A percentile compares a stretch with the other conserved stretches of the same genome.
These are phyloP conservation scores for Xiphias gladius DNA, from an alignment of 2,113 vertebrate species.

Conservation along the genomic window DNA sequence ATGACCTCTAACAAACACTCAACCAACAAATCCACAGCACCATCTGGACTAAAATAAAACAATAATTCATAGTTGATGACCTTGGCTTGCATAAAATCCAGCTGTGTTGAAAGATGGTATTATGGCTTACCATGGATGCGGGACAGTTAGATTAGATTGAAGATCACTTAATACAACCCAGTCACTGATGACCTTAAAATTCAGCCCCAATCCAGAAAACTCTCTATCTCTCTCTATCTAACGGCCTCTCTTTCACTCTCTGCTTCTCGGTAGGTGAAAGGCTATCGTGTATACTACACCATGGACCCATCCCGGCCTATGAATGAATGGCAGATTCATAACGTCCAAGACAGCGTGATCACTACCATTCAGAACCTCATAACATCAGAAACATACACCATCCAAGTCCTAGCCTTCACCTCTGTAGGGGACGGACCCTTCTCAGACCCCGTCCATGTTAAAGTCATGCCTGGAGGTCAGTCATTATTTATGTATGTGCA, in stretches of 20 bases:
- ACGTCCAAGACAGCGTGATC: constrained; percentile 95
- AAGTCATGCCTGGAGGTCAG: constrained; percentile 97
- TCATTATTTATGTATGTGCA: constrained; percentile 18
- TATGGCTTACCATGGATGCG: constrained; percentile 61
- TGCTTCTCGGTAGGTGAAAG: constrained; percentile 86
- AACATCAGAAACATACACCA: constrained; percentile 93
- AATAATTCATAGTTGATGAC: constrained; percentile 43
- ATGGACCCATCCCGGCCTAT: constrained; percentile 94
- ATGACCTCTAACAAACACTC: constrained; percentile 35
- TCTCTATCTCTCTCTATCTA: not conserved
- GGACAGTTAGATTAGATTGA: constrained; percentile 56
- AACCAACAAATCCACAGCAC: constrained; percentile 47
- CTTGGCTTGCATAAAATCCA: constrained; percentile 39
- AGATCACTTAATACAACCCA: constrained; percentile 32
- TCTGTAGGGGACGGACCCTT: constrained; percentile 97
- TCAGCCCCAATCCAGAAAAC: not conserved
- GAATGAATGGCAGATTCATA: constrained; percentile 96
- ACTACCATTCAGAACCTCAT: constrained; percentile 94
- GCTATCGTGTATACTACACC: constrained; percentile 96
- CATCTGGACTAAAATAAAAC: constrained; percentile 47
- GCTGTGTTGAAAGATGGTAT: constrained; percentile 57
- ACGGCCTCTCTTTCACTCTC: constrained; percentile 2
- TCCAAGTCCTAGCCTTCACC: constrained; percentile 96
- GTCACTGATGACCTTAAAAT: constrained; percentile 50
- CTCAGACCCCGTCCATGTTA: constrained; percentile 95